Conservation (phyloP, 2,113 vertebrate genomes). For the Phalacrocorax pelagicus region DNA sequence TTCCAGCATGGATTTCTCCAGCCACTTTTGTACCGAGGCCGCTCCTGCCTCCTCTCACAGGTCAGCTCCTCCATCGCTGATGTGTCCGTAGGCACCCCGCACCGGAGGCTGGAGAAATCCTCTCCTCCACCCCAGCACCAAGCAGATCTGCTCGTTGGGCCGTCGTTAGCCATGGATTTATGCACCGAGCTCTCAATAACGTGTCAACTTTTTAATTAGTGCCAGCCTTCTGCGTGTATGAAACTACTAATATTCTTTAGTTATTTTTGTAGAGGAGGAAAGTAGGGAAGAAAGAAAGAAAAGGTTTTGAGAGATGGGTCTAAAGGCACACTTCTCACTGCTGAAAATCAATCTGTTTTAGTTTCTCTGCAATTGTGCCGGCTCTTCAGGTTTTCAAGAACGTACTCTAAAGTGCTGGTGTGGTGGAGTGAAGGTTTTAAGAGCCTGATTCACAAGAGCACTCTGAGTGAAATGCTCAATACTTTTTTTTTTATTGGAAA, state of each 20-base stretch:
- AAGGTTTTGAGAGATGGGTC: neutral
- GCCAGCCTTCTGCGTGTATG: neutral
- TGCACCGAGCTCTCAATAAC: neutral
- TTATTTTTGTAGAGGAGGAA: neutral
- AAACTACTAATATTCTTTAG: neutral
- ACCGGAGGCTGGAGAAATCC: neutral
- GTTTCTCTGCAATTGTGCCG: neutral
- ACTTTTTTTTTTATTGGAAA: slow-evolving; percentile 47
- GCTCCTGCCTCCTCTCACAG: neutral
- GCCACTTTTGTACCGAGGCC: rapidly evolving
- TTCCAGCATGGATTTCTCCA: neutral
- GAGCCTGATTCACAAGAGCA: neutral
- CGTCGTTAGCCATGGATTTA: neutral
- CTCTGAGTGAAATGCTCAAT: neutral
- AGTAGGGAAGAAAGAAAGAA: neutral
- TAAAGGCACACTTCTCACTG: neutral
- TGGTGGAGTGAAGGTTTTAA: neutral
- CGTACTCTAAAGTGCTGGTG: neutral
- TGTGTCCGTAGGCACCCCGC: rapidly evolving
- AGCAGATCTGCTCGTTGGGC: neutral
- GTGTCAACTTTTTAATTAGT: neutral
- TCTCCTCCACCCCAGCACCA: neutral
- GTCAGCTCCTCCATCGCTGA: neutral
- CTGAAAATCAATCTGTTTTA: slow-evolving; percentile 14
- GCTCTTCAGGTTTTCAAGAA: slow-evolving; percentile 19